Conservation (phyloP, 2,113 vertebrate species). For the Solenodon paradoxus region DNA sequence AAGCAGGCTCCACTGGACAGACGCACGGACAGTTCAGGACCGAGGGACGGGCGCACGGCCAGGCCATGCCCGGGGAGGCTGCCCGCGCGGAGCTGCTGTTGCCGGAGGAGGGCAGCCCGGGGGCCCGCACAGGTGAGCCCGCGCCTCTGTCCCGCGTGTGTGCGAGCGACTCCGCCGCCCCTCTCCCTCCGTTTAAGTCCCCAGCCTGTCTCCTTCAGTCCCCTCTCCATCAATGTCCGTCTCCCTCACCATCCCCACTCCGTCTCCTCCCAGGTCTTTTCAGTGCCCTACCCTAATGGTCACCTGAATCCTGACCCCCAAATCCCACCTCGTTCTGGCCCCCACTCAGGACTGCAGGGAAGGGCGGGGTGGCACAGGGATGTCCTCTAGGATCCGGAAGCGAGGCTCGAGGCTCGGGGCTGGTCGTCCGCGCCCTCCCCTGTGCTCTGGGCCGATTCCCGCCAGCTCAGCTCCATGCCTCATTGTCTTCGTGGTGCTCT, state of each 20-base stretch:
- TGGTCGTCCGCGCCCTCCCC: too few relatives aligned
- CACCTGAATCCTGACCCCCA: not conserved
- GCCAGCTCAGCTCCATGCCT: not conserved
- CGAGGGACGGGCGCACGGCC: not conserved
- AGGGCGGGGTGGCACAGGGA: not conserved
- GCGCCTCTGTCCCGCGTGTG: not conserved
- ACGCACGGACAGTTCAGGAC: not conserved
- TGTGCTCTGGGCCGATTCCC: accelerated
- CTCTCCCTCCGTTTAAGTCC: too few relatives aligned
- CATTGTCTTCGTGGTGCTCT: not conserved
- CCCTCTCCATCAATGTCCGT: constrained; percentile 41
- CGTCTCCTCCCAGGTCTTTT: not conserved
- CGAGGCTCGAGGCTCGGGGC: not conserved
- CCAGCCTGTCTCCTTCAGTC: not conserved
- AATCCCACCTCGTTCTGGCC: not conserved
- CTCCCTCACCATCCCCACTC: too few relatives aligned
- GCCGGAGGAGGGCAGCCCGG: constrained; percentile 51
- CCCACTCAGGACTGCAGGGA: not conserved
- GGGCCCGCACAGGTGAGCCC: constrained; percentile 71
- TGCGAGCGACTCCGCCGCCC: not conserved
- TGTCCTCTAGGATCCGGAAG: not conserved
- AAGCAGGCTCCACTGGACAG: not conserved
- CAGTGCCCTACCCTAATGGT: not conserved
- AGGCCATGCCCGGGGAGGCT: constrained; percentile 75
- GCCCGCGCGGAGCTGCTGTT: constrained; percentile 60